phyloP scores from a whole-genome alignment of 2,888 invertebrate species.

The Abscondita cerata region DNA sequence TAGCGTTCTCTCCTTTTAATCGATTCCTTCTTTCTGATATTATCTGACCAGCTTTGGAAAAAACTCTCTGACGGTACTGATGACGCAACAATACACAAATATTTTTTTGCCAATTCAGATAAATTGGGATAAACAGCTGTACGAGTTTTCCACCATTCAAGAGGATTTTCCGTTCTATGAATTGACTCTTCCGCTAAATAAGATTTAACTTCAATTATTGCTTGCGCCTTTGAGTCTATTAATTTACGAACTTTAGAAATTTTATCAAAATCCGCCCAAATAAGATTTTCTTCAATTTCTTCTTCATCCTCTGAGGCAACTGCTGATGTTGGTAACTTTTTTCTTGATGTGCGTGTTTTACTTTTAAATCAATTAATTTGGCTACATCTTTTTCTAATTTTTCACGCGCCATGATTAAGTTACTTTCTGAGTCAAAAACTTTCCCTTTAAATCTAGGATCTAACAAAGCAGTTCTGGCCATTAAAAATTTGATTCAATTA shows the following conservation, averaged over 20 bases:
- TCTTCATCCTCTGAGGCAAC: background rate
- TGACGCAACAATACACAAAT: background rate
- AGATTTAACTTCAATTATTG: background rate
- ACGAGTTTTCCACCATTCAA: background rate
- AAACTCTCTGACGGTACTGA: slow-evolving; percentile 2
- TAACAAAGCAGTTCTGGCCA: background rate
- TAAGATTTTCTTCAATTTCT: background rate
- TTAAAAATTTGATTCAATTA: background rate
- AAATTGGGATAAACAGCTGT: background rate
- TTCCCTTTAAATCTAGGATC: background rate
- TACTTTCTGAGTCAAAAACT: background rate
- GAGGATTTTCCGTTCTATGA: background rate
- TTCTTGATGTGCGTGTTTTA: too few species aligned
- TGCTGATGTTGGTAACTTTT: background rate
- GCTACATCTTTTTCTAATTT: background rate
- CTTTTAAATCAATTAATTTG: background rate
- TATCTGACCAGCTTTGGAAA: slow-evolving; percentile 8
- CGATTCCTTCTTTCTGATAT: background rate
- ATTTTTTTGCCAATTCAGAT: slow-evolving; percentile 5
- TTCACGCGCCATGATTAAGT: background rate
- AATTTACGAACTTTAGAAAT: background rate
- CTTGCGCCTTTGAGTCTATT: background rate
- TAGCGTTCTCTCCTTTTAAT: background rate
- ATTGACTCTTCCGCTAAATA: background rate
- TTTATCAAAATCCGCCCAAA: slow-evolving; percentile 10